These are phyloP conservation scores for Hydrochoerus hydrochaeris DNA, from an alignment of 2,113 vertebrate genomes.

Conservation along the genomic window DNA sequence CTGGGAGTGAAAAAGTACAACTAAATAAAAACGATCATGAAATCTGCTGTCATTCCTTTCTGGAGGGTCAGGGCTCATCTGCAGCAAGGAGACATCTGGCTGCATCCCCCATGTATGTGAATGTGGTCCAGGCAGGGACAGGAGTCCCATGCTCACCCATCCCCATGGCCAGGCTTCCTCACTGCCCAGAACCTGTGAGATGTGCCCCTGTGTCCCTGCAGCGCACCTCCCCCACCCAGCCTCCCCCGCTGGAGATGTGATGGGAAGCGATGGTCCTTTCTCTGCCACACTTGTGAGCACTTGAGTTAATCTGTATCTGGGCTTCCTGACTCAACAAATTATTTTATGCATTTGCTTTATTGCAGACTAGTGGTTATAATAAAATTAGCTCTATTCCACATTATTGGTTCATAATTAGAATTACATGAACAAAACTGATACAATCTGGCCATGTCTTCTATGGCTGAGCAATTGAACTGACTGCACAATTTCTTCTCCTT, in stretches of 20 bases:
- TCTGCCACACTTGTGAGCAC: fast-evolving
- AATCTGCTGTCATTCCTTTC: background rate
- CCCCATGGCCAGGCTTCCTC: background rate
- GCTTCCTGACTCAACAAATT: conserved; percentile 34
- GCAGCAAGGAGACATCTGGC: fast-evolving
- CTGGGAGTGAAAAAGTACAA: background rate
- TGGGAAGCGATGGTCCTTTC: background rate
- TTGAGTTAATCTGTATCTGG: background rate
- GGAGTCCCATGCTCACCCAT: fast-evolving
- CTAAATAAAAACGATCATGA: background rate
- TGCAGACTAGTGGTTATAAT: conserved; percentile 64
- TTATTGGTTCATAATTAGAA: conserved; percentile 77
- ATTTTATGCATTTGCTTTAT: conserved; percentile 65
- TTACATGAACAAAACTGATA: conserved; percentile 67
- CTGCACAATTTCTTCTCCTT: background rate
- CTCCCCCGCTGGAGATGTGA: fast-evolving
- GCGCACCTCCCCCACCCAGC: background rate
- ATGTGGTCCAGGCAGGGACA: background rate
- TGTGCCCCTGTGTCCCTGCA: background rate
- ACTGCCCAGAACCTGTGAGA: background rate
- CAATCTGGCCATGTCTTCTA: conserved; percentile 29
- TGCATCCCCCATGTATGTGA: fast-evolving
- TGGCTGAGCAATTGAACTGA: conserved; percentile 30
- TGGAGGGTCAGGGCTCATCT: no score
- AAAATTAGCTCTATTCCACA: conserved; percentile 67